Conservation (phyloP, 2,888 invertebrate species). For the Ectemnius cavifrons region DNA sequence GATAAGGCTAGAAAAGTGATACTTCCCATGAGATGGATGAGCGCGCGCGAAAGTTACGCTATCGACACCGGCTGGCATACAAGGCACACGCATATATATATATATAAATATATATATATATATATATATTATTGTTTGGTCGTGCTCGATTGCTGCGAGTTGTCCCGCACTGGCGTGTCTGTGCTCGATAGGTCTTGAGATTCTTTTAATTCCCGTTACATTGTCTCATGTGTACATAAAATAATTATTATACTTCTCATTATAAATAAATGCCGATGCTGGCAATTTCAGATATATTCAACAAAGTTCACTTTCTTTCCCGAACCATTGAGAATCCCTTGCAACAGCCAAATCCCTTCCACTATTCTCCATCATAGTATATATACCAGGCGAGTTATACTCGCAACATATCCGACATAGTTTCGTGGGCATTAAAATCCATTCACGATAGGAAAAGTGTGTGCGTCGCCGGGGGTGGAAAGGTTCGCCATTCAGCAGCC, state of each 20-base stretch:
- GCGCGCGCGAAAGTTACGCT: slow-evolving; percentile 42
- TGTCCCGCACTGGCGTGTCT: slow-evolving; percentile 21
- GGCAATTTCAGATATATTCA: slow-evolving; percentile 63
- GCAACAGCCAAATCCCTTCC: not conserved
- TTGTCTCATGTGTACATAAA: slow-evolving; percentile 74
- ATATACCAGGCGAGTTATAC: too few relatives aligned
- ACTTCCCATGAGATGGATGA: too few relatives aligned
- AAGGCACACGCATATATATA: slow-evolving; percentile 46
- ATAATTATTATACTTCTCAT: slow-evolving; percentile 74
- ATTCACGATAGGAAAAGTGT: too few relatives aligned
- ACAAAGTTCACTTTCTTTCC: slow-evolving; percentile 17
- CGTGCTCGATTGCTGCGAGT: slow-evolving; percentile 51
- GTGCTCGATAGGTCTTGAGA: slow-evolving; percentile 53
- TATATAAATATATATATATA: too few relatives aligned
- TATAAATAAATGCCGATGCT: slow-evolving; percentile 72
- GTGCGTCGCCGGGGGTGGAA: too few relatives aligned
- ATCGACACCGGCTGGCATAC: slow-evolving; percentile 43
- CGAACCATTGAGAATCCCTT: not conserved
- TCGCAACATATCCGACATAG: too few relatives aligned
- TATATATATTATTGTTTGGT: slow-evolving; percentile 64
- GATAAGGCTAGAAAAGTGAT: too few relatives aligned
- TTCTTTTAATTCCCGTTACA: slow-evolving; percentile 74
- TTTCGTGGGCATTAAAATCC: too few relatives aligned
- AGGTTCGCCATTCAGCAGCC: too few relatives aligned
- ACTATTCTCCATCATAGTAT: not conserved